Base-by-base conservation (phyloP, 2,113 vertebrate species). In the Periophthalmodon schlosseri region DNA sequence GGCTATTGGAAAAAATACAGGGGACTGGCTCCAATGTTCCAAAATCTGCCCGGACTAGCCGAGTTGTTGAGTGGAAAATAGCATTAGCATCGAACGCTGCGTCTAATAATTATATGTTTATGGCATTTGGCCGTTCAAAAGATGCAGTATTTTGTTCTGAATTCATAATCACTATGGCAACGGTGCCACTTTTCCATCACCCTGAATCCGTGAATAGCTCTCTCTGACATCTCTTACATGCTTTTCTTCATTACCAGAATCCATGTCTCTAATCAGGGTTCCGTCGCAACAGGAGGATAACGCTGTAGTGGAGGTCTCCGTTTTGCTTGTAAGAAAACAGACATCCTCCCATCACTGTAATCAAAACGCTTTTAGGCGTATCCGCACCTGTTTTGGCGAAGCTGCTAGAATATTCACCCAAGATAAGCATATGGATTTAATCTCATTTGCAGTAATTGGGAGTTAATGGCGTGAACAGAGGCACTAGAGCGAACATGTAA, bases 361-460 rank as follows among this genome's bases (percentile, higher is more conserved):
- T 56, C n/a, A 56, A 20, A n/a, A 21, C n/a, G 20, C 23, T 60
- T 57, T 28, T 28, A 2, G 12, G 57, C 23, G 13, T 6, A 60
- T 28, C 24, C 23, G 3, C n/a, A 21, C 56, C 56, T 23, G 21
- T 57, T 50, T 57, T 2, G 23, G 13, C 23, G 23, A 15, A 2
- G 12, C 57, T 24, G 56, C 58, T 5, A 9, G 56, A 60, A 60
- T 60, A 60, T 60, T 28, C 57, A 23, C 24, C 14, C 4, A 14
- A 63, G 28, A 15, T 34, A 63, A 63, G 16, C 60, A 63, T 34
- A 65, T 39, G 63, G 36, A 65, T 39, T 39, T 65, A 65, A 39
- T 18, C 34, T 36, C 34, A 44, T 65, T 44, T 44, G 28, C 20
- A 39, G 63, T 65, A 39, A 65, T 65, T 44, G 9, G 60, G 24